Evolutionary conservation across 2,797 vertebrate genomes (phyloP).

Genomic region (Apogon talboti): DNA sequence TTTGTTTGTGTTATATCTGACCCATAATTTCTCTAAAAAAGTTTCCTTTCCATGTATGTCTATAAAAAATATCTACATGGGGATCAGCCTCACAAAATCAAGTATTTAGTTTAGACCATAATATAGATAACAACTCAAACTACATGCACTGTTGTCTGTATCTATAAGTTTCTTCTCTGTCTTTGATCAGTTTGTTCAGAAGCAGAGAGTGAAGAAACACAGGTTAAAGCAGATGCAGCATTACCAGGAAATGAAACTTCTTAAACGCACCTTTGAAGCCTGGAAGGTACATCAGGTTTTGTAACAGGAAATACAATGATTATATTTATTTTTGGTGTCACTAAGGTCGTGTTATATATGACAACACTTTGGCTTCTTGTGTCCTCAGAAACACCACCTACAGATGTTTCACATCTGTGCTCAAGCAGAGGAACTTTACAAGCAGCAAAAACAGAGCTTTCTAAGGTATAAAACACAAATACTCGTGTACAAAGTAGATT

Average conservation of each 20-base stretch:
- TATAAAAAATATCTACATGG: too few relatives aligned
- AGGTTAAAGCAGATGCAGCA: conserved; percentile 71
- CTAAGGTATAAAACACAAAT: conserved; percentile 80
- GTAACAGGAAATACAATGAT: background rate
- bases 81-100: too few relatives aligned
- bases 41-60: too few relatives aligned
- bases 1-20: conserved; percentile 1
- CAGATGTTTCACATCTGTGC: conserved; percentile 59
- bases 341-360: background rate
- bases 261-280: conserved; percentile 70
- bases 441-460: conserved; percentile 40
- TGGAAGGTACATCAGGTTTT: conserved; percentile 85
- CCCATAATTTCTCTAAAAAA: too few relatives aligned
- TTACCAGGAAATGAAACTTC: conserved; percentile 68
- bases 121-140: background rate
- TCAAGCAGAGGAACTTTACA: conserved; percentile 79
- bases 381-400: conserved; percentile 81
- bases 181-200: conserved; percentile 80
- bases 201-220: conserved; percentile 70
- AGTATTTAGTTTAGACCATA: too few relatives aligned
- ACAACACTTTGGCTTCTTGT: conserved; percentile 12
- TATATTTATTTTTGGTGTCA: background rate
- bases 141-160: conserved; percentile 2
- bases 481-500: background rate
- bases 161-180: conserved; percentile 25